Evolutionary conservation across 1,140 invertebrate species (phyloP).

Genomic region (Hycleus cichorii): DNA sequence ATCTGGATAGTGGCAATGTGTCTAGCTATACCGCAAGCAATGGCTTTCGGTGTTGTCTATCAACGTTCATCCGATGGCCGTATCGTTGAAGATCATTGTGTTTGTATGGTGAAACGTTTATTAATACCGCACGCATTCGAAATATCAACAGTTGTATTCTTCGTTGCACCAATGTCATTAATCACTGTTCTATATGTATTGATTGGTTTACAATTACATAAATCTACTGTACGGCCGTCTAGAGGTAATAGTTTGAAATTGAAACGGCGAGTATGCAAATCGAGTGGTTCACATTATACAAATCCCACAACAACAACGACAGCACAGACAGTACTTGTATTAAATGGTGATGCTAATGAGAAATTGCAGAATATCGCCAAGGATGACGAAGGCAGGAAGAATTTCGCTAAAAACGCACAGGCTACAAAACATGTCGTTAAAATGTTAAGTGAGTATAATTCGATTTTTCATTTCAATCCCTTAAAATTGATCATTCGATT

Average conservation of each 20-base stretch:
- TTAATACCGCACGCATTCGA: slow-evolving; percentile 57
- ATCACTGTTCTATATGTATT: slow-evolving; percentile 64
- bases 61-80: slow-evolving; percentile 46
- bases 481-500: neutral
- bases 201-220: slow-evolving; percentile 59
- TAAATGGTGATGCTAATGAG: slow-evolving; percentile 16
- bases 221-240: slow-evolving; percentile 38
- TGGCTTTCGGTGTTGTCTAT: slow-evolving; percentile 63
- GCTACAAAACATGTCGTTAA: slow-evolving; percentile 52
- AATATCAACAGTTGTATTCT: slow-evolving; percentile 67
- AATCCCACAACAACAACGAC: slow-evolving; percentile 1
- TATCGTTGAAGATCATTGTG: slow-evolving; percentile 42
- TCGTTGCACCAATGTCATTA: slow-evolving; percentile 68
- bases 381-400: slow-evolving; percentile 39
- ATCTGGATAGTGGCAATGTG: slow-evolving; percentile 66
- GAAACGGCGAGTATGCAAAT: slow-evolving; percentile 20
- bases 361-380: slow-evolving; percentile 1
- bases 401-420: slow-evolving; percentile 44
- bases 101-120: slow-evolving; percentile 39
- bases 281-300: slow-evolving; percentile 1
- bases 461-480: neutral
- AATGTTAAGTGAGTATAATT: slow-evolving; percentile 54
- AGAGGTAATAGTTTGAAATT: slow-evolving; percentile 31
- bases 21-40: slow-evolving; percentile 72
- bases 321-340: slow-evolving; percentile 17